These are phyloP conservation scores for Tetragonula carbonaria DNA, from an alignment of 2,888 invertebrate genomes.

Conservation along the genomic window DNA sequence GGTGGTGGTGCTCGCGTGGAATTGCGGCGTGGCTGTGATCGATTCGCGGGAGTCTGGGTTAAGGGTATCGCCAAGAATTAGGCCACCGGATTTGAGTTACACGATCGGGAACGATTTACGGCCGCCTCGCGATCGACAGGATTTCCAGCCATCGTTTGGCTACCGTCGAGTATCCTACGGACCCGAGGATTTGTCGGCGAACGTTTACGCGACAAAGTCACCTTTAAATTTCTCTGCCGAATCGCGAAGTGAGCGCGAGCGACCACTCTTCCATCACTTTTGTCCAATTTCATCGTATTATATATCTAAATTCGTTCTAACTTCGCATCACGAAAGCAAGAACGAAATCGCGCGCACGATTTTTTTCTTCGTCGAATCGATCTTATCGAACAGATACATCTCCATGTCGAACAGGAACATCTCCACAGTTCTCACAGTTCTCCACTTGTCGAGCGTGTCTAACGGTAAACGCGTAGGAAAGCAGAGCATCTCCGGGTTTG, in stretches of 20 bases:
- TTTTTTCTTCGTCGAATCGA: too few species aligned
- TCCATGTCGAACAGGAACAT: not conserved
- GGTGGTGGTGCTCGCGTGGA: not conserved
- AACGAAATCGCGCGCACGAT: too few species aligned
- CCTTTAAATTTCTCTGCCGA: constrained; percentile 24
- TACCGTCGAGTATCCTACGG: constrained; percentile 23
- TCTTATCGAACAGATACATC: not conserved
- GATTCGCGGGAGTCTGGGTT: not conserved
- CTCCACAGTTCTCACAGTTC: not conserved
- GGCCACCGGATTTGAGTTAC: constrained; percentile 44
- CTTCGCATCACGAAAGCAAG: too few species aligned
- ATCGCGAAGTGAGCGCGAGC: not conserved
- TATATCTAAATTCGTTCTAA: too few species aligned
- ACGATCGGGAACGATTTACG: constrained; percentile 59
- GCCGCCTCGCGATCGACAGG: constrained; percentile 44
- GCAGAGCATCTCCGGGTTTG: not conserved
- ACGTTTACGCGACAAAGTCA: constrained; percentile 32
- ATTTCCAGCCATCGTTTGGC: constrained; percentile 37
- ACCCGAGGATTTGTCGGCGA: constrained; percentile 56
- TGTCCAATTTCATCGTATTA: too few species aligned
- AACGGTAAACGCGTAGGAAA: not conserved
- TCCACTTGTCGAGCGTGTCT: not conserved
- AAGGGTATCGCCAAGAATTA: constrained; percentile 45
- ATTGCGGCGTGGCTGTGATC: not conserved
- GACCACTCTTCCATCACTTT: too few species aligned